Percentiles rank a stretch among this genome's conserved stretches.
Evolutionary conservation across 2,797 vertebrate species (phyloP).

Genomic region (Balearica regulorum): DNA sequence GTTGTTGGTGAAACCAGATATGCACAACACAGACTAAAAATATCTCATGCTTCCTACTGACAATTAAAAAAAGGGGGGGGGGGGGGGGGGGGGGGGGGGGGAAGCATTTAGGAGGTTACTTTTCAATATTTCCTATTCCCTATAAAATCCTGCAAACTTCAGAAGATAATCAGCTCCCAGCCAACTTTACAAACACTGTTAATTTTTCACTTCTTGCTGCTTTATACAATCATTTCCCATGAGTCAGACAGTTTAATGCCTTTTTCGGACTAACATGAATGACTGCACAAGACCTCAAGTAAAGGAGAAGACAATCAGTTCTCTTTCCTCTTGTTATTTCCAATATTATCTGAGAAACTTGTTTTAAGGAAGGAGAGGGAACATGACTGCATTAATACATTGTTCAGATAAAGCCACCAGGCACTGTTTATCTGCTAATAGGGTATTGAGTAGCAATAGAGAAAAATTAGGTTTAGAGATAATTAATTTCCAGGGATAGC

Average conservation of each 20-base stretch:
- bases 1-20: not conserved
- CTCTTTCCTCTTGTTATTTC: not conserved
- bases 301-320: not conserved
- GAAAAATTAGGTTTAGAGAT: not conserved
- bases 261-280: not conserved
- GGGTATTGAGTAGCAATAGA: not conserved
- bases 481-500: slow-evolving; percentile 4
- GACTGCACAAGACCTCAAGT: not conserved
- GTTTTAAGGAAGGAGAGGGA: not conserved
- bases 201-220: not conserved
- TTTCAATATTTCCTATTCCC: not conserved
- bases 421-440: not conserved
- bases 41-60: not conserved
- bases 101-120: not conserved
- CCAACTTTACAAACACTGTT: not conserved
- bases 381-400: not conserved
- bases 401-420: not conserved
- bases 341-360: not conserved
- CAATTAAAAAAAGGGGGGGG: not conserved
- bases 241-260: not conserved
- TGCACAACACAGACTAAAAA: not conserved
- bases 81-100: too few species aligned
- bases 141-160: not conserved
- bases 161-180: not conserved
- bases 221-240: not conserved